phyloP scores from a whole-genome alignment of 2,113 vertebrate genomes.

The Equus quagga region DNA sequence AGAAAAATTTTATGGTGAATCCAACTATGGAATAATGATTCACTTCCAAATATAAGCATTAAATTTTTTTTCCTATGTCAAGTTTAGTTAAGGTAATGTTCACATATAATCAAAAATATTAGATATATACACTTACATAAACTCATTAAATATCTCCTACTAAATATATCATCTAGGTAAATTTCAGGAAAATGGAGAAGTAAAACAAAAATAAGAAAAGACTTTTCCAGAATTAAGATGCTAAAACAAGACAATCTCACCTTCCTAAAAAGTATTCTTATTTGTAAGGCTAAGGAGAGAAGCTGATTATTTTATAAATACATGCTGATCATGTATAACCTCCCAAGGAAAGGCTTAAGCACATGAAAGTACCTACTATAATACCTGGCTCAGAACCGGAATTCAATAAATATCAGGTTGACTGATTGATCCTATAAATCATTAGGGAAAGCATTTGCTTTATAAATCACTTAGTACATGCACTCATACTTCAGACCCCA shows the following conservation, averaged over 20 bases:
- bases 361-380: not conserved
- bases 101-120: slow-evolving; percentile 32
- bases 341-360: slow-evolving; percentile 10
- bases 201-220: not conserved
- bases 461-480: slow-evolving; percentile 10
- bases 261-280: slow-evolving; percentile 36
- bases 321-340: not conserved
- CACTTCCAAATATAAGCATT: slow-evolving; percentile 27
- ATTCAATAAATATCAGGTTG: slow-evolving; percentile 1
- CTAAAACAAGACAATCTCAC: not conserved
- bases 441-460: not conserved
- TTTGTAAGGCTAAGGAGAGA: slow-evolving; percentile 25
- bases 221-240: not conserved
- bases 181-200: slow-evolving; percentile 16
- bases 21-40: slow-evolving; percentile 6
- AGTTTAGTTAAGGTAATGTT: slow-evolving; percentile 40
- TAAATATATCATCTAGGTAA: slow-evolving; percentile 3
- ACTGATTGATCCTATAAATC: not conserved
- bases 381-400: not conserved
- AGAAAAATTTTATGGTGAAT: slow-evolving; percentile 34
- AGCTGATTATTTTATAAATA: not conserved
- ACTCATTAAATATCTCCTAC: slow-evolving; percentile 24
- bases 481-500: not conserved
- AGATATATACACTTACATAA: not conserved
- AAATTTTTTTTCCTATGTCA: not conserved